Conservation (phyloP, 2,888 invertebrate genomes). For the Apodemia hepburni region DNA sequence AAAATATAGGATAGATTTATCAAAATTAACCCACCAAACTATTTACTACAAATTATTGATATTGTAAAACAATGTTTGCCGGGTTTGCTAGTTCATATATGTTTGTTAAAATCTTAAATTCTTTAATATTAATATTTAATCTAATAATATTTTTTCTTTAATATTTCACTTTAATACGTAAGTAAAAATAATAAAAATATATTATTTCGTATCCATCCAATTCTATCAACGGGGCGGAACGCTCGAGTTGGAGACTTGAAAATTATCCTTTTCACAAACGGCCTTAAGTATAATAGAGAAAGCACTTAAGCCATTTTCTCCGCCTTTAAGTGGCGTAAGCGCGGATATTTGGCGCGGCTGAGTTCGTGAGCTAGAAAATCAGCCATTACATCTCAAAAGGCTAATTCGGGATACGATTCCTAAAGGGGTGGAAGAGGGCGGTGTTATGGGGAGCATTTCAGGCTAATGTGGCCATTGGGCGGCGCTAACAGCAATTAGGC, state of each 20-base stretch:
- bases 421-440: conserved; percentile 41
- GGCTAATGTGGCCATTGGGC: conserved; percentile 74
- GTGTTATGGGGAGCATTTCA: conserved; percentile 51
- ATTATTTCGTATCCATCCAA: conserved; percentile 46
- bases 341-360: conserved; percentile 71
- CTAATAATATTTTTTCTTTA: too few relatives aligned
- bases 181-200: conserved; percentile 7
- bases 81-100: too few relatives aligned
- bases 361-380: conserved; percentile 78
- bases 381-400: conserved; percentile 69
- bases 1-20: too few relatives aligned
- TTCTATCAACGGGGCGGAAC: conserved; percentile 44
- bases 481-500: conserved; percentile 76
- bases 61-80: too few relatives aligned
- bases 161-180: conserved; percentile 1
- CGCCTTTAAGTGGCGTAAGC: conserved; percentile 80
- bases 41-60: too few relatives aligned
- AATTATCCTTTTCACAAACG: conserved; percentile 80
- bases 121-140: too few relatives aligned
- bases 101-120: too few relatives aligned
- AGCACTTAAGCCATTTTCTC: conserved; percentile 80
- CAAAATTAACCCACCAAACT: too few relatives aligned
- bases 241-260: conserved; percentile 69
- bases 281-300: conserved; percentile 80
- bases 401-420: conserved; percentile 51